A percentile compares a stretch with the other conserved stretches of the same genome.
Evolutionary conservation across 2,888 invertebrate species (phyloP).

Genomic region (Achlya flavicornis): DNA sequence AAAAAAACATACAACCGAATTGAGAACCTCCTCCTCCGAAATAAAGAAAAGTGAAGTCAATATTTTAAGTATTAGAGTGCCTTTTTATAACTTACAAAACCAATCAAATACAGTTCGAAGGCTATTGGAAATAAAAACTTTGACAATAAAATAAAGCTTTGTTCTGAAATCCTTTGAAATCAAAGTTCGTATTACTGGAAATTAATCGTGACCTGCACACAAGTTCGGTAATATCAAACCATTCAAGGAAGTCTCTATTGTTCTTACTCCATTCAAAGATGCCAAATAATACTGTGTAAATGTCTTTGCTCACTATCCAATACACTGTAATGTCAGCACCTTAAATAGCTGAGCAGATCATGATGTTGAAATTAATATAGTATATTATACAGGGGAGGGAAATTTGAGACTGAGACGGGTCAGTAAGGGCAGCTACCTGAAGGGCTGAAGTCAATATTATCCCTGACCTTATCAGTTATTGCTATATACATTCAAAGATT

Average conservation of each 20-base stretch:
- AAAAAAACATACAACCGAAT: too few relatives aligned
- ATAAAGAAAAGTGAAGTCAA: too few relatives aligned
- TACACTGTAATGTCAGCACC: neutral
- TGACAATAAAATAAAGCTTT: neutral
- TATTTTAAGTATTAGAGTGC: neutral
- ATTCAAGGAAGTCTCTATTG: neutral
- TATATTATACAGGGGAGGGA: too few relatives aligned
- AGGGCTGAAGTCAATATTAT: too few relatives aligned
- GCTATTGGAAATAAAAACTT: neutral
- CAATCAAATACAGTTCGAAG: neutral
- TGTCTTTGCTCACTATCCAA: neutral
- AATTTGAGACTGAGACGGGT: too few relatives aligned
- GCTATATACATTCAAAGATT: too few relatives aligned
- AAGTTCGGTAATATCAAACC: neutral
- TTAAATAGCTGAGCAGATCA: too few relatives aligned
- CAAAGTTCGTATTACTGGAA: constrained; percentile 2
- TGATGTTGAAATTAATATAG: too few relatives aligned
- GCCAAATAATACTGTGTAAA: neutral
- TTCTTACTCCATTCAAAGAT: neutral
- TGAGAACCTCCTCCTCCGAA: too few relatives aligned
- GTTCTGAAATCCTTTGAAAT: constrained; percentile 7
- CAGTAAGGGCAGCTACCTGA: too few relatives aligned
- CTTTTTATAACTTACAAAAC: neutral
- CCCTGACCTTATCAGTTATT: too few relatives aligned
- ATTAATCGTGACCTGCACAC: constrained; percentile 4